Evolutionary conservation across 1,140 invertebrate species (phyloP).

Genomic region (Hetaerina americana): DNA sequence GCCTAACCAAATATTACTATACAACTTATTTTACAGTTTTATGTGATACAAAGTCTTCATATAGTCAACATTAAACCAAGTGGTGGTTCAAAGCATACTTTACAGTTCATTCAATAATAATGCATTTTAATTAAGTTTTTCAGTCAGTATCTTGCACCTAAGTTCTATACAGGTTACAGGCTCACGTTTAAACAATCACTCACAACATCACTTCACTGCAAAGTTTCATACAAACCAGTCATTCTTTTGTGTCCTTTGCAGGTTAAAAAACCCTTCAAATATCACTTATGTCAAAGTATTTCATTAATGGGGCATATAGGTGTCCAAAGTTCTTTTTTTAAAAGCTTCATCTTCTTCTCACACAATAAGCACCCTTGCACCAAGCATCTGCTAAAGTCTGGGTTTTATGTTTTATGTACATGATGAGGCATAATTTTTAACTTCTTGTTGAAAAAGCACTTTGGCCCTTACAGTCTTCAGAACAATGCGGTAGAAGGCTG

Average conservation of each 20-base stretch:
- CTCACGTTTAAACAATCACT: not conserved
- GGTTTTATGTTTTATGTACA: not conserved
- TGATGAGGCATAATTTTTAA: not conserved
- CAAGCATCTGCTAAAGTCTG: not conserved
- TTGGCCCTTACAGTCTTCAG: not conserved
- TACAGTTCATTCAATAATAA: not conserved
- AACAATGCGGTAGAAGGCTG: not conserved
- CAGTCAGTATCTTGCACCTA: not conserved
- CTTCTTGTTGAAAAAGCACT: not conserved
- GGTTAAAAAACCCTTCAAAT: not conserved
- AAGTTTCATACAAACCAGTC: not conserved
- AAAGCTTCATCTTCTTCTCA: not conserved
- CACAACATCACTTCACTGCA: not conserved
- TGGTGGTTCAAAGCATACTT: not conserved
- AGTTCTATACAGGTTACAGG: not conserved
- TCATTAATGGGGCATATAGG: not conserved
- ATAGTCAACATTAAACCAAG: not conserved
- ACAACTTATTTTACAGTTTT: not conserved
- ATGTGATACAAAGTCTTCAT: not conserved
- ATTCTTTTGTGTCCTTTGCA: not conserved
- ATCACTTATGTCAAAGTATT: not conserved
- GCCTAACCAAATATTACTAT: not conserved
- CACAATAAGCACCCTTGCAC: not conserved
- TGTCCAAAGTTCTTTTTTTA: not conserved
- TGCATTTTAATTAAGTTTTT: not conserved